Base-by-base conservation (phyloP, 2,113 vertebrate species). In the Pogona vitticeps region DNA sequence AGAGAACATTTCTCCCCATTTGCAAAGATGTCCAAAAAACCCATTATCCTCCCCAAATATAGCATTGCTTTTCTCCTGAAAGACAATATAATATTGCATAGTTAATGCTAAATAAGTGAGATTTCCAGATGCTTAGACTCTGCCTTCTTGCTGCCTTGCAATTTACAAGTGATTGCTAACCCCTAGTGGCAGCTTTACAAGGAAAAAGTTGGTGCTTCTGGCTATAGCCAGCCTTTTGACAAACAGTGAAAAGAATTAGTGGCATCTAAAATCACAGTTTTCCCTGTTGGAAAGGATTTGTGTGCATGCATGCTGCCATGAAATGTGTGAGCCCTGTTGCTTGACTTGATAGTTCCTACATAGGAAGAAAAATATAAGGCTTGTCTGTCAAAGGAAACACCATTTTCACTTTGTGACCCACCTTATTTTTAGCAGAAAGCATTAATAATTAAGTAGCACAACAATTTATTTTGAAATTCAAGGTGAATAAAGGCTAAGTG, bases 281-380 rank as follows among this genome's bases (percentile, higher is more conserved):
- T 63, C 15, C 89, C 77, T 82, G 77, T 21, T 61, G 6, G 7
- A 12, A 65, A 86, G 18, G 79, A 79, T 15, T 26, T 80, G 31
- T 46, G 17, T 86, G 1, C n/a, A 10, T 14, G 12, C 0, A 0
- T 76, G 46, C 1, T 13, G 26, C 63, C 0, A 3, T 1, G 0
- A 80, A 75, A 10, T 77, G 23, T 23, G 33, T 56, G 21, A 10
- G 36, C 38, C 33, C 26, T 79, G 13, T 38, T 86, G 15, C 52
- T 28, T 42, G 6, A 31, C 18, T 33, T 3, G 0, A 1, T 17
- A 33, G 36, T 73, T 89, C 14, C 73, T 23, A 68, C 28, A 65
- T 68, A 68, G 77, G 59, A 82, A 40, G 6, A 31, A 17, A 75
- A 36, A 75, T 65, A 13, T 42, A 36, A 78, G 71, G 78, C 23